phyloP scores from a whole-genome alignment of 2,113 vertebrate species.

The Halichoeres trimaculatus region DNA sequence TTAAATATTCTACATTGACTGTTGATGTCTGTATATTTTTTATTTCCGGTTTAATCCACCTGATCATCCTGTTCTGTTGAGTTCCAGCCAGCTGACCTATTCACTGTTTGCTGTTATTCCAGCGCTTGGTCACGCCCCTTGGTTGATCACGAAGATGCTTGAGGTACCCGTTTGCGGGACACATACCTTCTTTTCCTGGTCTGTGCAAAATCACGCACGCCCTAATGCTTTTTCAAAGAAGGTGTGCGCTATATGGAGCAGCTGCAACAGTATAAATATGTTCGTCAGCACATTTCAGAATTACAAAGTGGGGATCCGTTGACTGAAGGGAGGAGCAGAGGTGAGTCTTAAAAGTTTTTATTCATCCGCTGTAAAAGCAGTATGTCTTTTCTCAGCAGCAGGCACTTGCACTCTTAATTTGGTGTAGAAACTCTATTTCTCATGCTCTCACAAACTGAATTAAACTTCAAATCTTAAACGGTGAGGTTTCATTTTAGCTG shows the following conservation, averaged over 20 bases:
- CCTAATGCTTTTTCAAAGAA: not conserved
- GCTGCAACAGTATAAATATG: slow-evolving; percentile 15
- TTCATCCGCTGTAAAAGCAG: not conserved
- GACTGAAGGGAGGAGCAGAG: slow-evolving; percentile 4
- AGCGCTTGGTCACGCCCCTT: not conserved
- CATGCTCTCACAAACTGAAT: too few species aligned
- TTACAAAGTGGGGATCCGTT: slow-evolving; percentile 13
- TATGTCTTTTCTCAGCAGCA: too few species aligned
- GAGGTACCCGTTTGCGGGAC: not conserved
- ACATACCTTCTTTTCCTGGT: not conserved
- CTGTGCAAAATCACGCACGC: not conserved
- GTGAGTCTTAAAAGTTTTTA: slow-evolving; percentile 42
- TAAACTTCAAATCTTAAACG: too few species aligned
- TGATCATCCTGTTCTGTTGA: too few species aligned
- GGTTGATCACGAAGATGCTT: not conserved
- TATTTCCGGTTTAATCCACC: too few species aligned
- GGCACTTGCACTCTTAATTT: too few species aligned
- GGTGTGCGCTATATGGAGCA: slow-evolving; percentile 1
- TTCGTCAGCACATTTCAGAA: slow-evolving; percentile 34
- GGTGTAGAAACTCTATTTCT: too few species aligned
- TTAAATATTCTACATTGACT: too few species aligned
- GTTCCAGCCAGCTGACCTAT: too few species aligned
- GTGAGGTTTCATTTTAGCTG: too few species aligned
- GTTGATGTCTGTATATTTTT: too few species aligned
- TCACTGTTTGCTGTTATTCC: not conserved